Evolutionary conservation across 2,113 vertebrate genomes (phyloP).

Genomic region (Melanotaenia duboulayi): DNA sequence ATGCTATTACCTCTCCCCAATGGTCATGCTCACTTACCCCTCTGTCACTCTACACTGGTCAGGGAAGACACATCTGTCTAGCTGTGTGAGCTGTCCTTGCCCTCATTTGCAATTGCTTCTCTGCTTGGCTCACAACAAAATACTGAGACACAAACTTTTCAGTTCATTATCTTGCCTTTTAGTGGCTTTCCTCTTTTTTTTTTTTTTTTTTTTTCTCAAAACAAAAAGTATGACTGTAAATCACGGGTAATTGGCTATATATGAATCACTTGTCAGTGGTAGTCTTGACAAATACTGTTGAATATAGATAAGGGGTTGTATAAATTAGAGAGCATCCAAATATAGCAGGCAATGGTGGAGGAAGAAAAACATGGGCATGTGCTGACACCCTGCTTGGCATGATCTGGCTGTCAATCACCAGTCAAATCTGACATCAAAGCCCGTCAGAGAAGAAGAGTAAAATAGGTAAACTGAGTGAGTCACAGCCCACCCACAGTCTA

Average conservation of each 20-base stretch:
- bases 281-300: constrained; percentile 39
- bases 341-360: constrained; percentile 23
- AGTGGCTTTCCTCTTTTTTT: constrained; percentile 4
- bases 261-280: constrained; percentile 63
- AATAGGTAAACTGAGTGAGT: constrained; percentile 61
- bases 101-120: constrained; percentile 65
- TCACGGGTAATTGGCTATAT: constrained; percentile 63
- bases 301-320: constrained; percentile 7
- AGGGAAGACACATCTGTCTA: constrained; percentile 47
- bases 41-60: constrained; percentile 66
- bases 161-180: constrained; percentile 62
- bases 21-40: constrained; percentile 77
- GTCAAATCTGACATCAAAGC: constrained; percentile 64
- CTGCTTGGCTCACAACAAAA: constrained; percentile 44
- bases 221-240: constrained; percentile 60
- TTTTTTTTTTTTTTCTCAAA: neutral
- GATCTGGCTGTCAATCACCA: constrained; percentile 64
- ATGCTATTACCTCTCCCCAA: constrained; percentile 72
- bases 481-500: constrained; percentile 63
- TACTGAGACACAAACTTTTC: constrained; percentile 65
- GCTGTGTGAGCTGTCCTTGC: constrained; percentile 56
- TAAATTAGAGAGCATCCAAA: constrained; percentile 44
- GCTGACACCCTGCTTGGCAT: constrained; percentile 51
- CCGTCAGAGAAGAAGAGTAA: constrained; percentile 52
- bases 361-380: neutral